These are phyloP conservation scores for Prionailurus viverrinus DNA, from an alignment of 2,113 vertebrate species.

Conservation along the genomic window DNA sequence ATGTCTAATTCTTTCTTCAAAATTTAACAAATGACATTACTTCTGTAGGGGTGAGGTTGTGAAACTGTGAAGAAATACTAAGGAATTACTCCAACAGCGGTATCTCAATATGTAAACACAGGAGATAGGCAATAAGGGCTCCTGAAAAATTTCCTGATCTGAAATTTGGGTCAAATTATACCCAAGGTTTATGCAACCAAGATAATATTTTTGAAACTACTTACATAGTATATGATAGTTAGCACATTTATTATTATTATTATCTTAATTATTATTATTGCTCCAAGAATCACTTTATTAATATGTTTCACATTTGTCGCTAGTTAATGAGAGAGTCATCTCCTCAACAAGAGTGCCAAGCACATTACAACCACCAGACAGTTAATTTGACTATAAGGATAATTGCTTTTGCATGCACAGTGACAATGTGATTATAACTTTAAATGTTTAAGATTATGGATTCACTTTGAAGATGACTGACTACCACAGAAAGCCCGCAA, in stretches of 20 bases:
- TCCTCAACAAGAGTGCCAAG: not conserved
- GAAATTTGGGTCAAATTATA: not conserved
- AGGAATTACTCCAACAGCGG: too few species aligned
- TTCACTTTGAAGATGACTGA: not conserved
- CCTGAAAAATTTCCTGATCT: not conserved
- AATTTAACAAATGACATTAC: not conserved
- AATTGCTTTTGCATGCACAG: not conserved
- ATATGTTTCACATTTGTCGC: not conserved
- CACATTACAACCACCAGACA: not conserved
- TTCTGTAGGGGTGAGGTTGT: not conserved
- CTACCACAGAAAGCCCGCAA: not conserved
- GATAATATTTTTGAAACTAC: not conserved
- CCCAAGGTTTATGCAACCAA: not conserved
- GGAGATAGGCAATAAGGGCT: not conserved
- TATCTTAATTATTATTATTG: not conserved
- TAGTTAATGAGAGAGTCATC: not conserved
- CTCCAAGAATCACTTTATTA: not conserved
- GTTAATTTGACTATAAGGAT: not conserved
- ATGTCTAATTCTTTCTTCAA: not conserved
- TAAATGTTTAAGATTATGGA: conserved; percentile 15
- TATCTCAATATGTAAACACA: not conserved
- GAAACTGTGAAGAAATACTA: not conserved
- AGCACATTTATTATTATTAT: not conserved
- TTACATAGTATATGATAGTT: not conserved
- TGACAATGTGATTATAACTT: not conserved